Evolutionary conservation across 2,888 invertebrate genomes (phyloP).

Genomic region (Petrophora chlorosata): DNA sequence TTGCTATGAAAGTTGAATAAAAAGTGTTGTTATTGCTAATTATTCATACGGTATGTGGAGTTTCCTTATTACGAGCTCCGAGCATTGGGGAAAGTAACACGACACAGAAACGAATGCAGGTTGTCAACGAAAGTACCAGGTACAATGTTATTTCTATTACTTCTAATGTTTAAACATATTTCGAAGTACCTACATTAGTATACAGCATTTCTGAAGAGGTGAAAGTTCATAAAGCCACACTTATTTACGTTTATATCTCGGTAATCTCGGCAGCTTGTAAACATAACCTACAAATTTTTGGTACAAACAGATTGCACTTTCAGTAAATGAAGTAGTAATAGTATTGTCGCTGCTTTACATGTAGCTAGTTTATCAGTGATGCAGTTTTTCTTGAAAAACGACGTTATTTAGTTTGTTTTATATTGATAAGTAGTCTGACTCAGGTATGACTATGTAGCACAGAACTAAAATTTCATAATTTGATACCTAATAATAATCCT

Average conservation of each 20-base stretch:
- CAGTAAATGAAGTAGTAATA: no score
- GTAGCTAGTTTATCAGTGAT: no score
- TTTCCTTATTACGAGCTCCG: conserved; percentile 38
- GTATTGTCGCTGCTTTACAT: neutral
- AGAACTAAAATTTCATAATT: no score
- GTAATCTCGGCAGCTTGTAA: conserved; percentile 68
- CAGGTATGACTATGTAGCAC: no score
- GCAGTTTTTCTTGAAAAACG: neutral
- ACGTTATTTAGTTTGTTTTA: no score
- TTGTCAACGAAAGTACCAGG: conserved; percentile 59
- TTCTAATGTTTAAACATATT: neutral
- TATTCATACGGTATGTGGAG: conserved; percentile 51
- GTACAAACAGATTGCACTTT: conserved; percentile 21
- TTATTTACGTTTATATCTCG: conserved; percentile 42
- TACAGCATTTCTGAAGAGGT: neutral
- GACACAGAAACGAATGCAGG: conserved; percentile 61
- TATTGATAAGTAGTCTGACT: no score
- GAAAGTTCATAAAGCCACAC: conserved; percentile 2
- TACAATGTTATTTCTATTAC: conserved; percentile 34
- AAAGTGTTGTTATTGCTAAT: conserved; percentile 46
- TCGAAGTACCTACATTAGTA: neutral
- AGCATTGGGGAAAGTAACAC: conserved; percentile 56
- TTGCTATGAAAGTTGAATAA: conserved; percentile 48
- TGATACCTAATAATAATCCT: no score
- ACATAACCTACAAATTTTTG: conserved; percentile 74